Percentiles rank a stretch among this genome's conserved stretches.
Evolutionary conservation across 2,113 vertebrate species (phyloP).

Genomic region (Antennarius striatus): DNA sequence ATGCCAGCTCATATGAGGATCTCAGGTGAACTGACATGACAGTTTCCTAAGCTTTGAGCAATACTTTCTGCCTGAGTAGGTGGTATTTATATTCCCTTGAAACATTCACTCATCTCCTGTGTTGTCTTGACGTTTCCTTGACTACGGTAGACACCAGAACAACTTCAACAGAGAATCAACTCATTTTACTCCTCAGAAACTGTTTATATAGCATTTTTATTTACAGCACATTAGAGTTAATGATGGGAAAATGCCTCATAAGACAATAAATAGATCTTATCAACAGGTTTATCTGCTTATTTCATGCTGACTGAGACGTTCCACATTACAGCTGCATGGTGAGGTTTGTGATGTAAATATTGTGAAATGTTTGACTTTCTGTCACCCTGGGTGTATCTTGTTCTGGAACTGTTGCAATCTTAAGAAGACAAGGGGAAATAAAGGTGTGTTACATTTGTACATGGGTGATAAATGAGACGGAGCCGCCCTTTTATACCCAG

Average conservation of each 20-base stretch:
- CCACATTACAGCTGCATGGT: neutral
- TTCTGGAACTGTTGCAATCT: neutral
- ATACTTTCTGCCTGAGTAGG: conserved; percentile 1
- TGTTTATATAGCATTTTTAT: no score
- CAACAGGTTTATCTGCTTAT: no score
- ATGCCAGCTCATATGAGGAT: neutral
- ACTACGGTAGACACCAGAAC: no score
- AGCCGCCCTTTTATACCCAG: neutral
- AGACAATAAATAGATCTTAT: no score
- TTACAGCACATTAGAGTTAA: no score
- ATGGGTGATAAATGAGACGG: conserved; percentile 10
- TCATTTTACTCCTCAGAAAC: no score
- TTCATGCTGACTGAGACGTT: neutral
- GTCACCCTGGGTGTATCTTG: conserved; percentile 39
- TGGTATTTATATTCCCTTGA: neutral
- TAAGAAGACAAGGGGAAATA: conserved; percentile 25
- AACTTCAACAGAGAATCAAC: no score
- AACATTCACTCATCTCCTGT: no score
- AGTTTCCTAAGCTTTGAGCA: neutral
- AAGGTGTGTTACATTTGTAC: conserved; percentile 35
- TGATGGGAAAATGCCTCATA: no score
- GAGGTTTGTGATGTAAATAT: neutral
- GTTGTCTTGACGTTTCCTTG: no score
- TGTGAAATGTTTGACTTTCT: conserved; percentile 33
- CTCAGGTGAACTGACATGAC: conserved; percentile 30